phyloP scores from a whole-genome alignment of 2,113 vertebrate genomes.

The Tapirus terrestris region DNA sequence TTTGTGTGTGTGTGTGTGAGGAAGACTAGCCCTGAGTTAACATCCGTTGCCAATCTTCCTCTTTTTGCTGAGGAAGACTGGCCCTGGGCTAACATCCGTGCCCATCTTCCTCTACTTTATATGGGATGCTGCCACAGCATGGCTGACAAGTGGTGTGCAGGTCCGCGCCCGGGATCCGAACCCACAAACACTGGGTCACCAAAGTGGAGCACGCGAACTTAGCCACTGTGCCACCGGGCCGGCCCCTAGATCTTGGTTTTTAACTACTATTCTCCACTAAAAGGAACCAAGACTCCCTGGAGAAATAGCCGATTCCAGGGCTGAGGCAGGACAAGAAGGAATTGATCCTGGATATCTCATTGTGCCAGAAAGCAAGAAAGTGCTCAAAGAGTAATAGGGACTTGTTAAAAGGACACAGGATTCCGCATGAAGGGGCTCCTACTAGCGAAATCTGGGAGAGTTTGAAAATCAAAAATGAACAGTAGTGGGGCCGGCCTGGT shows the following conservation, averaged over 20 bases:
- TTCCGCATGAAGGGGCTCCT: neutral
- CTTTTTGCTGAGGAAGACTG: too few species aligned
- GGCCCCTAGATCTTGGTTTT: neutral
- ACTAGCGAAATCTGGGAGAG: neutral
- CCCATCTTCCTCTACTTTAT: too few species aligned
- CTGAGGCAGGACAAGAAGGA: neutral
- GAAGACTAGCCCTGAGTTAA: too few species aligned
- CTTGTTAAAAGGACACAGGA: neutral
- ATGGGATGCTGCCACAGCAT: too few species aligned
- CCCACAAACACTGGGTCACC: too few species aligned
- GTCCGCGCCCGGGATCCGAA: too few species aligned
- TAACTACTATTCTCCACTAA: neutral
- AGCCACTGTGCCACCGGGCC: too few species aligned
- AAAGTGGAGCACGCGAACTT: too few species aligned
- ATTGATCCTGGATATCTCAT: neutral
- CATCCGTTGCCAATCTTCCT: too few species aligned
- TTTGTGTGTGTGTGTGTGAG: too few species aligned
- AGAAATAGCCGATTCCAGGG: slow-evolving; percentile 23
- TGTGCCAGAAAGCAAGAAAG: neutral
- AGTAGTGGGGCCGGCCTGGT: neutral
- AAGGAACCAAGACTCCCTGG: neutral
- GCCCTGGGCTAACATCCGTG: too few species aligned
- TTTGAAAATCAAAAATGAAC: slow-evolving; percentile 34
- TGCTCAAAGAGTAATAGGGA: neutral
- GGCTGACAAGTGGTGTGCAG: too few species aligned